Conservation (phyloP, 2,113 vertebrate genomes). For the Sphaerodactylus townsendi region DNA sequence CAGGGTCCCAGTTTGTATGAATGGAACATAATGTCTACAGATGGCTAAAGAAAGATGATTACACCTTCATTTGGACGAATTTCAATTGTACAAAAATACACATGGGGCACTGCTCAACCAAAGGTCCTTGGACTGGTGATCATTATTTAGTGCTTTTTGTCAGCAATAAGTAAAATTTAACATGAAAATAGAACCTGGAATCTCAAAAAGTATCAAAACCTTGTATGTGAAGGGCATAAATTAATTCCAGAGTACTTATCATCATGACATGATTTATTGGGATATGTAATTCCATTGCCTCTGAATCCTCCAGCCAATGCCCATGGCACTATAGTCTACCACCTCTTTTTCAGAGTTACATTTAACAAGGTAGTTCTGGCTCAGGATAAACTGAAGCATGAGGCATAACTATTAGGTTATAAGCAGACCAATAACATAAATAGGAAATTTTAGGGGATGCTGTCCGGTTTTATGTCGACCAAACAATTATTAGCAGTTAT, state of each 20-base stretch:
- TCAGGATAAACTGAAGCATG: conserved; percentile 5
- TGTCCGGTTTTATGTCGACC: conserved; percentile 13
- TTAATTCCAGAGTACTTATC: neutral
- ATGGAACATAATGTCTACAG: too few relatives aligned
- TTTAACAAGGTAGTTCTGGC: conserved; percentile 12
- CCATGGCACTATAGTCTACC: neutral
- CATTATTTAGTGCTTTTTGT: neutral
- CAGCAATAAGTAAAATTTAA: neutral
- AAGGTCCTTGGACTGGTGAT: neutral
- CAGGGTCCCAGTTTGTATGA: too few relatives aligned
- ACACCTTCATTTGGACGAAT: neutral
- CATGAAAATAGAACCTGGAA: neutral
- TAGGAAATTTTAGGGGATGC: neutral
- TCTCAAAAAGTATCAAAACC: neutral
- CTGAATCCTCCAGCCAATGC: neutral
- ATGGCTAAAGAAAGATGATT: neutral
- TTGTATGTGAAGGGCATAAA: neutral
- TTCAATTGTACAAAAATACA: neutral
- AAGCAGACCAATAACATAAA: conserved; percentile 10
- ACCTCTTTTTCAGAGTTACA: neutral
- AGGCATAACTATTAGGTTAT: conserved; percentile 12
- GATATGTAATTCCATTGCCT: conserved; percentile 1
- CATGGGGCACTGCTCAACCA: neutral
- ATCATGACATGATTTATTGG: neutral
- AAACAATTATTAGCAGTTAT: too few relatives aligned